Percentiles rank a stretch among this genome's conserved stretches.
phyloP scores from a whole-genome alignment of 2,113 vertebrate genomes.

The Xerus inauris region DNA sequence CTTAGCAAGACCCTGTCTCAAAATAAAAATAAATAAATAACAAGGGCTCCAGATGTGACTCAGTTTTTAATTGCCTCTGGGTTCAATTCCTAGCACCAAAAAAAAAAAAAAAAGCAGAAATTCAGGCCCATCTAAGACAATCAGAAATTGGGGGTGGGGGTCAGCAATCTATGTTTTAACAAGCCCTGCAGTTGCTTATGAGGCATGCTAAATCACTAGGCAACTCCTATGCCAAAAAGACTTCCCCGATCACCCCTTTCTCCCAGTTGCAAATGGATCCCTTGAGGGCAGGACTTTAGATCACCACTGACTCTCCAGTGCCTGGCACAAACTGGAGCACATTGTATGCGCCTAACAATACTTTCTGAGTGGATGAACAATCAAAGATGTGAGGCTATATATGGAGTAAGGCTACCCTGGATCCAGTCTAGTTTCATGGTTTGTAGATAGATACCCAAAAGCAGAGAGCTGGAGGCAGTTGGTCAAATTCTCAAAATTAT shows the following conservation, averaged over 20 bases:
- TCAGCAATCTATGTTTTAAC: not conserved
- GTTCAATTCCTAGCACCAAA: too few species aligned
- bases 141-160: not conserved
- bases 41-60: too few species aligned
- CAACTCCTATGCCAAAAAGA: not conserved
- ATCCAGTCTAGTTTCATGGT: too few species aligned
- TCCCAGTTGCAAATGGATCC: not conserved
- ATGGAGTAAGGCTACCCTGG: too few species aligned
- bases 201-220: not conserved
- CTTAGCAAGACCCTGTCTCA: too few species aligned
- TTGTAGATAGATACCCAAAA: too few species aligned
- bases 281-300: not conserved
- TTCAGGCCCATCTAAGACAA: not conserved
- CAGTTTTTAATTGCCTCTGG: too few species aligned
- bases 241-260: not conserved
- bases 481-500: too few species aligned
- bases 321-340: not conserved
- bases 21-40: too few species aligned
- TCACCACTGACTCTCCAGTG: not conserved
- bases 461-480: too few species aligned
- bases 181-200: not conserved
- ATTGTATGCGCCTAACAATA: not conserved
- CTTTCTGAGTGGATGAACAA: too few species aligned
- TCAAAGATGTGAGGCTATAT: too few species aligned
- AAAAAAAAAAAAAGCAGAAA: not conserved